Evolutionary conservation across 2,888 invertebrate genomes (phyloP).

Genomic region (Phytoseiulus persimilis): DNA sequence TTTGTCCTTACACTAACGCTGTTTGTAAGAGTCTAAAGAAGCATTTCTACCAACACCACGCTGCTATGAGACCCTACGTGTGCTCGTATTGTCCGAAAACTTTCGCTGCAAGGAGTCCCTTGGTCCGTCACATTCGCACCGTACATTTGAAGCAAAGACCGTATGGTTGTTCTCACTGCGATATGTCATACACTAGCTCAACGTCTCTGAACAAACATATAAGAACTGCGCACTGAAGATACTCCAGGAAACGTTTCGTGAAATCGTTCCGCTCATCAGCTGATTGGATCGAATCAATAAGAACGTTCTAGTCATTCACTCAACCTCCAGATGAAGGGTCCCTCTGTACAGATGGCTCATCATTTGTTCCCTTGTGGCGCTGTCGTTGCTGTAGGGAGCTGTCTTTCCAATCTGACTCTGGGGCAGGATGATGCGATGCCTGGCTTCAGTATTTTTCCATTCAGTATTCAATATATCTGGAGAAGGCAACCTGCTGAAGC

Average conservation of each 20-base stretch:
- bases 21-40: constrained; percentile 26
- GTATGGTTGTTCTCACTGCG: constrained; percentile 9
- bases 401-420: too few relatives aligned
- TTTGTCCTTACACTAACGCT: constrained; percentile 12
- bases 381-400: too few relatives aligned
- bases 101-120: constrained; percentile 15
- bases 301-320: neutral
- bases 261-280: neutral
- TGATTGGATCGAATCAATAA: neutral
- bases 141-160: constrained; percentile 22
- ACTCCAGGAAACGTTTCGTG: neutral
- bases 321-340: too few relatives aligned
- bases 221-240: neutral
- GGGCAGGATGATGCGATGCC: too few relatives aligned
- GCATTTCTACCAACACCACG: constrained; percentile 31
- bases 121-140: constrained; percentile 10
- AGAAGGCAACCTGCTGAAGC: too few relatives aligned
- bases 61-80: constrained; percentile 28
- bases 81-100: neutral
- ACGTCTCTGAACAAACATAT: constrained; percentile 36
- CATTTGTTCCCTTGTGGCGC: too few relatives aligned
- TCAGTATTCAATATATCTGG: too few relatives aligned
- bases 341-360: too few relatives aligned
- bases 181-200: constrained; percentile 21
- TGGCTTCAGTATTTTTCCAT: too few relatives aligned